Evolutionary conservation across 2,888 invertebrate species (phyloP), one percentile per base, ranked within the genome.

Genomic region (Vesta saturnalis): DNA sequence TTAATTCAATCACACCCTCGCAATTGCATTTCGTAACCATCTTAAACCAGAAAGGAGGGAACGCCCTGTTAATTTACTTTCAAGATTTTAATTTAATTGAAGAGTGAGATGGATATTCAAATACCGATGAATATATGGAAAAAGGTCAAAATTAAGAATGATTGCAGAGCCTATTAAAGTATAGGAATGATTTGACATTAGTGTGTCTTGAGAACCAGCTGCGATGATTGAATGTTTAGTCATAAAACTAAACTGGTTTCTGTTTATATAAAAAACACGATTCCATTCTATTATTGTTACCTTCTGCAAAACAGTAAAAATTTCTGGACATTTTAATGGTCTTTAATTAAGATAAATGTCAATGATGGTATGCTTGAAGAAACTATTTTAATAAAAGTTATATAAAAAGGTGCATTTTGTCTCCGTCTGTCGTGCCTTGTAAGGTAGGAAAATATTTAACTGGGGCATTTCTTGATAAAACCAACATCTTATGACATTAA

Each of bases 1-100:
- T 56, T 68, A 68, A 68, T 64, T 64, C 63, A 64, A 68, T 68
- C 68, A 68, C 59, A 59, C 63, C 60, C 63, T 58, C 49, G 68
- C 64, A 63, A 68, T 60, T 39, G 39, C 64, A 64, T 64, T 64
- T 59, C 35, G 54, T 46, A 54, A 55, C 60, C 59, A 54, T 59
- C 52, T 59, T 56, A 21, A 58, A 15, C 46, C 23, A 46, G 10
- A 39, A 39, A 22, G 46, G 12, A 47, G 39, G 35, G 54, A 21
- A 15, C 56, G 18, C 15, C 21, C 8, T 21, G 21, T 22, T 63
- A 55, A 63, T 63, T 56, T 63, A 56, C 10, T 59, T 63, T 23
- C 19, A 52, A 19, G 39, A 39, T 39, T 39, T 52, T 52, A 52
- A 52, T 52, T 52, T 19, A 52, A 52, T 52, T 12, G 19, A n/a